These are phyloP conservation scores for Polyommatus iphigenia DNA, from an alignment of 2,888 invertebrate genomes.

Conservation along the genomic window DNA sequence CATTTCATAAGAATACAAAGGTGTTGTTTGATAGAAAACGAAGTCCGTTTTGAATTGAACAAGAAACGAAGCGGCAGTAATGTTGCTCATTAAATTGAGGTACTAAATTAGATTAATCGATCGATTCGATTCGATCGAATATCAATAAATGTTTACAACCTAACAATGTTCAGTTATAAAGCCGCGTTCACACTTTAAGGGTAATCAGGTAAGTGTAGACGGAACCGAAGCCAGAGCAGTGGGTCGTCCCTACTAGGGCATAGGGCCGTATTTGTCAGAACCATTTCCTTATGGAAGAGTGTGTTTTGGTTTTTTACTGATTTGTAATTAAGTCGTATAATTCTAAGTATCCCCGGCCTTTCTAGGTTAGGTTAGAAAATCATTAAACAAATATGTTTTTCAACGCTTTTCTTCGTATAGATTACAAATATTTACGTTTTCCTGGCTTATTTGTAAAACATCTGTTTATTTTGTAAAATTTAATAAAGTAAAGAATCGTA, in stretches of 20 bases:
- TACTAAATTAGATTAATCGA: neutral
- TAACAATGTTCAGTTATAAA: conserved; percentile 45
- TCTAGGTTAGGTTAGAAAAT: conserved; percentile 19
- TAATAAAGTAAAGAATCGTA: too few species aligned
- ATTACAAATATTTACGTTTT: neutral
- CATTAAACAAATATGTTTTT: conserved; percentile 22
- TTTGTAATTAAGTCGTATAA: conserved; percentile 26
- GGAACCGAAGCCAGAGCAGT: conserved; percentile 65
- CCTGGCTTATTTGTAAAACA: too few species aligned
- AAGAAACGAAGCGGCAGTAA: too few species aligned
- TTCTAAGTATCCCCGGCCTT: conserved; percentile 11
- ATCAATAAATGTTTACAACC: neutral
- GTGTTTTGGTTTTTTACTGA: conserved; percentile 39
- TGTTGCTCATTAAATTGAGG: too few species aligned
- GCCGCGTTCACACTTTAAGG: conserved; percentile 55
- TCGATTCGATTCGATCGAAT: neutral
- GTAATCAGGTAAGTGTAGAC: conserved; percentile 68
- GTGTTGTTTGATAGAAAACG: too few species aligned
- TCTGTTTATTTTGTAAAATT: too few species aligned
- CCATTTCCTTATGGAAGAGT: conserved; percentile 50
- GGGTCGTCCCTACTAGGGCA: conserved; percentile 50
- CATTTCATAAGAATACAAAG: too few species aligned
- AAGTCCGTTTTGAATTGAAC: too few species aligned
- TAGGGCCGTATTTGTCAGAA: conserved; percentile 63
- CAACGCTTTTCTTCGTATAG: conserved; percentile 8